Evolutionary conservation across 2,113 vertebrate genomes (phyloP).

Genomic region (Zeus faber): DNA sequence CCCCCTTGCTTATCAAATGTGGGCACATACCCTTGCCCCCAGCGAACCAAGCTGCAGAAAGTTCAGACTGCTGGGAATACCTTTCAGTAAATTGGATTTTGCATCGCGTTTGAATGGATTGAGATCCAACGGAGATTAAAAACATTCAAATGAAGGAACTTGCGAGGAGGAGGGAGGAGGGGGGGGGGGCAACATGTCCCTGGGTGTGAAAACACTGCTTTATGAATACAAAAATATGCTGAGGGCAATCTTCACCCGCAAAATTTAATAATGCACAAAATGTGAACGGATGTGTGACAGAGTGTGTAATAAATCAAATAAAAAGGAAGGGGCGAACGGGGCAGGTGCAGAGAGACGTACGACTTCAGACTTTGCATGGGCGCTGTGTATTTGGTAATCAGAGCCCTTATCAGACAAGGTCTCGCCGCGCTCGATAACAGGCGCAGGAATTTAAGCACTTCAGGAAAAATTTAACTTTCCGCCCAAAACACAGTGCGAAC

Average conservation of each 20-base stretch:
- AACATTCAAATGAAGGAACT: conserved; percentile 58
- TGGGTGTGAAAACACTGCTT: conserved; percentile 32
- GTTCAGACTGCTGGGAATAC: conserved; percentile 37
- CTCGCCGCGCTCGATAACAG: too few species aligned
- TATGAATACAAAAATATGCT: conserved; percentile 47
- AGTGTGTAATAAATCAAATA: conserved; percentile 9
- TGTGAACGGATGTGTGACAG: conserved; percentile 22
- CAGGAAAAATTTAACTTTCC: not conserved
- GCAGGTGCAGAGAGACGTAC: not conserved
- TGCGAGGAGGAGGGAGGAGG: conserved; percentile 26
- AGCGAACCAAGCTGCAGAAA: conserved; percentile 49
- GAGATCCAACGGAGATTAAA: conserved; percentile 62
- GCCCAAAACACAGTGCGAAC: conserved; percentile 1
- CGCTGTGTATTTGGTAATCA: too few species aligned
- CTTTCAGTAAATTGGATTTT: conserved; percentile 49
- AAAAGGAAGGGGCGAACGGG: not conserved
- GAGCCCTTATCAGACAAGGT: too few species aligned
- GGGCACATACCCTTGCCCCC: conserved; percentile 43
- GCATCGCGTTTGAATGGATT: conserved; percentile 53
- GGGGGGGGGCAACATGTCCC: conserved; percentile 34
- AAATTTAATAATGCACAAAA: conserved; percentile 44
- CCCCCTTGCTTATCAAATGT: conserved; percentile 24
- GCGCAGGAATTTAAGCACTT: too few species aligned
- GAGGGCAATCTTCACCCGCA: conserved; percentile 26
- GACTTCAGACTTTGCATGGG: too few species aligned